Evolutionary conservation across 1,140 invertebrate genomes (phyloP).

Genomic region (Scaptomyza graminum): DNA sequence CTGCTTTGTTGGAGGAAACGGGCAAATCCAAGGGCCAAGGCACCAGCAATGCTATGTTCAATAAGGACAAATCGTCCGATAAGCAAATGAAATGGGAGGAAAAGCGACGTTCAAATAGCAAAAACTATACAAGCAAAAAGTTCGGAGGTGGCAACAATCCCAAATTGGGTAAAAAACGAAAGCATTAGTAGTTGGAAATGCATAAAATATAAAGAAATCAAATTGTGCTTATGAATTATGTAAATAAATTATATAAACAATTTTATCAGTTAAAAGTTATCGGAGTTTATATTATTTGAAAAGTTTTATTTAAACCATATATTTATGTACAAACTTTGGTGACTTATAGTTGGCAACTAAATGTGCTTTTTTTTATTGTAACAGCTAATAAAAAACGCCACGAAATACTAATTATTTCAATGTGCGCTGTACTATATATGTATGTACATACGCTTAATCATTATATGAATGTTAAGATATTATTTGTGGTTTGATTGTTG

Average conservation of each 20-base stretch:
- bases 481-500: slow-evolving; percentile 56
- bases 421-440: background rate
- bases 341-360: slow-evolving; percentile 63
- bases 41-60: slow-evolving; percentile 86
- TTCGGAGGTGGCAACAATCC: slow-evolving; percentile 28
- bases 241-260: slow-evolving; percentile 31
- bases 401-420: background rate
- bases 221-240: slow-evolving; percentile 28
- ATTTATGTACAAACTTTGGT: slow-evolving; percentile 67
- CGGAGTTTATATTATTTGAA: slow-evolving; percentile 42
- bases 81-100: slow-evolving; percentile 89
- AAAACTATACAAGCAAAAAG: slow-evolving; percentile 68
- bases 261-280: slow-evolving; percentile 3
- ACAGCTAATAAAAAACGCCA: slow-evolving; percentile 29
- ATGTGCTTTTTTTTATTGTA: slow-evolving; percentile 8
- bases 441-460: background rate
- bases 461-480: slow-evolving; percentile 30
- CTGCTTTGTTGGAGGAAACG: slow-evolving; percentile 88
- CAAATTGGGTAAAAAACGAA: slow-evolving; percentile 62
- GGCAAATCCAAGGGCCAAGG: slow-evolving; percentile 87
- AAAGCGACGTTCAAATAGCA: slow-evolving; percentile 83
- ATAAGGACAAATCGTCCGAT: slow-evolving; percentile 87
- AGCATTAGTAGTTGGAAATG: slow-evolving; percentile 28
- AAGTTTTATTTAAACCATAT: slow-evolving; percentile 73
- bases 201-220: slow-evolving; percentile 5